phyloP scores from a whole-genome alignment of 2,888 invertebrate genomes.

The Lasioglossum morio region DNA sequence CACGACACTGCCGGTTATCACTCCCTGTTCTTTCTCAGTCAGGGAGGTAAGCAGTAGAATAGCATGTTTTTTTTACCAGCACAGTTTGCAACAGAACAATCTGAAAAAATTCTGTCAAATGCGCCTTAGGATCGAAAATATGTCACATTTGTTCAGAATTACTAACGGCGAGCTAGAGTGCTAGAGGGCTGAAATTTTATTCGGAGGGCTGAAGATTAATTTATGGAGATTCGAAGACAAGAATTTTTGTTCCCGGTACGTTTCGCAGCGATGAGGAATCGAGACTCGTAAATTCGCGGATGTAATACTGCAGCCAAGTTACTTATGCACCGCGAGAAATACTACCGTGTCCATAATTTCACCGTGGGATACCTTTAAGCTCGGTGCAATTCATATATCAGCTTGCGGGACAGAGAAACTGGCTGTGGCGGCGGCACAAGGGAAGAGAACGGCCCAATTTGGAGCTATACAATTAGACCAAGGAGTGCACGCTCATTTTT shows the following conservation, averaged over 20 bases:
- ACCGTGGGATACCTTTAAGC: slow-evolving; percentile 55
- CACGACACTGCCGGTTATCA: too few species aligned
- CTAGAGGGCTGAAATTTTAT: too few species aligned
- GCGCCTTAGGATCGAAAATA: too few species aligned
- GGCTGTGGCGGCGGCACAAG: not conserved
- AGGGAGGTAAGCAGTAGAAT: too few species aligned
- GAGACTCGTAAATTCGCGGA: slow-evolving; percentile 31
- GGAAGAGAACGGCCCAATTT: slow-evolving; percentile 6
- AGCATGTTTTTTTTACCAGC: too few species aligned
- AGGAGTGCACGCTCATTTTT: not conserved
- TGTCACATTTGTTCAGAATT: too few species aligned
- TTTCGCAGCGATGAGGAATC: not conserved
- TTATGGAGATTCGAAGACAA: not conserved
- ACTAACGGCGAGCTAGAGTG: too few species aligned
- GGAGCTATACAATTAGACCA: not conserved
- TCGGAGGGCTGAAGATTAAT: not conserved
- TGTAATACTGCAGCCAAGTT: slow-evolving; percentile 12
- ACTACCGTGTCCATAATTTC: slow-evolving; percentile 63
- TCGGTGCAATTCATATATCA: slow-evolving; percentile 64
- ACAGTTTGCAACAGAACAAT: too few species aligned
- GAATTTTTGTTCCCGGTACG: not conserved
- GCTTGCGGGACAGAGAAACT: slow-evolving; percentile 8
- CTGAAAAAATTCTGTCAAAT: too few species aligned
- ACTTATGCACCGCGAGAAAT: slow-evolving; percentile 54
- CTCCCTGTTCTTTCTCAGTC: too few species aligned